phyloP scores from a whole-genome alignment of 2,113 vertebrate genomes.

The Hydrolagus affinis region DNA sequence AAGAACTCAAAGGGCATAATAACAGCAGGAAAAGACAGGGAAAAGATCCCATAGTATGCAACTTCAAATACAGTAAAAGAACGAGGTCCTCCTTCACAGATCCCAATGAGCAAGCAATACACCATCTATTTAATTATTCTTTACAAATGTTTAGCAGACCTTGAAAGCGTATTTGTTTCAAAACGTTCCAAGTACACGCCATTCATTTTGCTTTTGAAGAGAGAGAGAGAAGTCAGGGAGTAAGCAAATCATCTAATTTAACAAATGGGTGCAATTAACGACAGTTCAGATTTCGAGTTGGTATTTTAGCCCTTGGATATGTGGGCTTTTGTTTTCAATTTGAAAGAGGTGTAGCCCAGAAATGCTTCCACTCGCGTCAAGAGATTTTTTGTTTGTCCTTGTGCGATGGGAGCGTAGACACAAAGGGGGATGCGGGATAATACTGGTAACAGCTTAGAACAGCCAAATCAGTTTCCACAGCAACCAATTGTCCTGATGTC shows the following conservation, averaged over 20 bases:
- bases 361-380: background rate
- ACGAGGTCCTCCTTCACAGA: background rate
- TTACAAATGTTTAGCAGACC: background rate
- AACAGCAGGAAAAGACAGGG: background rate
- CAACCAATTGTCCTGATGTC: constrained; percentile 2
- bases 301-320: background rate
- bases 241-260: background rate
- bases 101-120: background rate
- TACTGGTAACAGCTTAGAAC: background rate
- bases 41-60: background rate
- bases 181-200: background rate
- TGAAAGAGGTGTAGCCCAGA: background rate
- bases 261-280: constrained; percentile 1
- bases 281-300: background rate
- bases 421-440: no score
- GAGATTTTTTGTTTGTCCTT: background rate
- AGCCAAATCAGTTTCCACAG: constrained; percentile 8
- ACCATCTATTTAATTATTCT: background rate
- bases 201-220: background rate
- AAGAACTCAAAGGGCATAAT: background rate
- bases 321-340: background rate
- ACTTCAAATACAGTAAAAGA: background rate
- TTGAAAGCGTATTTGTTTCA: background rate
- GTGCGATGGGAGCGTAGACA: background rate
- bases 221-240: background rate